These are phyloP conservation scores for Micrasema minimum DNA, from an alignment of 1,140 invertebrate genomes.

Conservation along the genomic window DNA sequence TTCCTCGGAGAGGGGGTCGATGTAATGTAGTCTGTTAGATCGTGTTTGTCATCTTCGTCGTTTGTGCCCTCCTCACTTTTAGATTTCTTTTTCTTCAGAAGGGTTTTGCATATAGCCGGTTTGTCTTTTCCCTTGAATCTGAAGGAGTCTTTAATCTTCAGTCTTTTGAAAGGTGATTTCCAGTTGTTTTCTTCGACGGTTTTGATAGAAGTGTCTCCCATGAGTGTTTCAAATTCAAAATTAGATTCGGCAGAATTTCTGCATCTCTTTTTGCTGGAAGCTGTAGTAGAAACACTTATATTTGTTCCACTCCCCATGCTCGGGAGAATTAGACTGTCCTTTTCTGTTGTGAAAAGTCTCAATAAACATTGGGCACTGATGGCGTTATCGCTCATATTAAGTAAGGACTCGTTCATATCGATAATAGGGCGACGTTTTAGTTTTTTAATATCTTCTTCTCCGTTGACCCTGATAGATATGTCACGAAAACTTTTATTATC, in stretches of 20 bases:
- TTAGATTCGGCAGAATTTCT: slow-evolving; percentile 65
- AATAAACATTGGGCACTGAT: slow-evolving; percentile 37
- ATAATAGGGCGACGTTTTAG: slow-evolving; percentile 24
- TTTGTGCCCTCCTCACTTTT: slow-evolving; percentile 12
- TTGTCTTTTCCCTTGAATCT: slow-evolving; percentile 62
- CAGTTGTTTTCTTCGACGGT: slow-evolving; percentile 63
- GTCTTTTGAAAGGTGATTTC: slow-evolving; percentile 64
- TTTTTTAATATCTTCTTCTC: slow-evolving; percentile 19
- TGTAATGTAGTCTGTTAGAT: slow-evolving; percentile 56
- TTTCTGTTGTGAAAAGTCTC: slow-evolving; percentile 42
- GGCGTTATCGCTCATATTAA: slow-evolving; percentile 19
- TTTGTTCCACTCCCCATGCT: slow-evolving; percentile 52
- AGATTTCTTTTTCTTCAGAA: slow-evolving; percentile 57
- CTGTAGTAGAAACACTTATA: slow-evolving; percentile 57
- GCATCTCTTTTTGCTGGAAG: slow-evolving; percentile 65
- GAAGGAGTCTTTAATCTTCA: slow-evolving; percentile 67
- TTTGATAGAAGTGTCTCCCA: slow-evolving; percentile 60
- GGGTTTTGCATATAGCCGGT: slow-evolving; percentile 62
- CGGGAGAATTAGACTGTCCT: slow-evolving; percentile 55
- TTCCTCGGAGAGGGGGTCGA: slow-evolving; percentile 64
- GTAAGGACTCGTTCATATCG: slow-evolving; percentile 19
- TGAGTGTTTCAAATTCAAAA: slow-evolving; percentile 60
- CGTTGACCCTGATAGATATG: not conserved
- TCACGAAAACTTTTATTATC: slow-evolving; percentile 5
- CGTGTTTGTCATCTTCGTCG: slow-evolving; percentile 29